Evolutionary conservation across 2,113 vertebrate species (phyloP), one percentile per base, ranked within the genome.

Genomic region (Otocyon megalotis): DNA sequence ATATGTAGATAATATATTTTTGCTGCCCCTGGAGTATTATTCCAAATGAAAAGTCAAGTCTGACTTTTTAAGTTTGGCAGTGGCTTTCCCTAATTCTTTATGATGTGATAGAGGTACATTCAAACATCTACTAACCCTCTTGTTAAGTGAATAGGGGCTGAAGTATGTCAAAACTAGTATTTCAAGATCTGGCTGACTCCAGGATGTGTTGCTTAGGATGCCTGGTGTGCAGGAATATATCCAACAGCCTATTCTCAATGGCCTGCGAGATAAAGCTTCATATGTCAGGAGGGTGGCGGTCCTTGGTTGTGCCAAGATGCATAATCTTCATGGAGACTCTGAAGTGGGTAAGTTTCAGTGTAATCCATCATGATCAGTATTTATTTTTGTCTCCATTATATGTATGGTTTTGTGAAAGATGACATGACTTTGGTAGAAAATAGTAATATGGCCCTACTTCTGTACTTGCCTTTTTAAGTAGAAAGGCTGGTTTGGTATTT

Each of bases 201-300:
- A 76, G 30, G 3, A 48, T 98, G 54, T 97, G 65, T 89, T 96
- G 83, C 88, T 22, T 96, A 99, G 99, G 98, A 98, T 99, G 98
- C 99, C 99, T 43, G 99, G 99, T 12, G 98, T 99, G 54, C 98
- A 99, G 80, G 99, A 99, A 94, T 99, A 99, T 89, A 98, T 99
- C 97, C 99, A 99, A 97, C 99, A 99, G 98, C 99, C 99, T 6
- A 96, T 99, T 48, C 98, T 99, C 48, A 99, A 76, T 13, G 99
- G 99, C 35, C 98, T 99, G 81, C 98, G 99, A 96, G 99, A 99
- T 98, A 99, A 99, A 97, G 99, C 99, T 0, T 99, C 99, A 10
- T 99, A 99, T 79, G 99, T 99, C 53, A 98, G 99, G 14, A 99
- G 99, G 74, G 99, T 99, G 13, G 99, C 99, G 0, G 99, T 99